Conservation (phyloP, 2,113 vertebrate species). For the Pollachius pollachius region DNA sequence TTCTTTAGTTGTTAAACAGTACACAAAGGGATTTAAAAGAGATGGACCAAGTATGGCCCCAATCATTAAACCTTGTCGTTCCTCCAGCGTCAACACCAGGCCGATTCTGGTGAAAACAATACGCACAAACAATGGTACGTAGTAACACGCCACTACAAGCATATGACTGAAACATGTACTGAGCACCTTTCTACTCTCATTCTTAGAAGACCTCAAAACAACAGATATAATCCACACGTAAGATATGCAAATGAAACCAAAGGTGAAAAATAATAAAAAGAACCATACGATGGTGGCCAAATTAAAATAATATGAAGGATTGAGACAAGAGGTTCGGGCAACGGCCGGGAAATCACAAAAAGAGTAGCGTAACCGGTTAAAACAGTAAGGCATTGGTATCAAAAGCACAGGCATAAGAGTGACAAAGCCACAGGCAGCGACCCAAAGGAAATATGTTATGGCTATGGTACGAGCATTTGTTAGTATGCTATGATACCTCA, state of each 20-base stretch:
- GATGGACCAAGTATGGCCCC: constrained; percentile 27
- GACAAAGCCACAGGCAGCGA: constrained; percentile 21
- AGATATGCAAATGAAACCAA: constrained; percentile 36
- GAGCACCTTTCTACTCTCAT: constrained; percentile 41
- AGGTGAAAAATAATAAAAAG: constrained; percentile 37
- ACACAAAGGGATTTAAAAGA: constrained; percentile 53
- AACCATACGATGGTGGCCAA: constrained; percentile 12
- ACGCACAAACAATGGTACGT: constrained; percentile 21
- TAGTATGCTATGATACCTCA: constrained; percentile 37
- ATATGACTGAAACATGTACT: constrained; percentile 46
- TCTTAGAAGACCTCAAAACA: neutral
- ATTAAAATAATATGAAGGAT: constrained; percentile 38
- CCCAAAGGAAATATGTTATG: constrained; percentile 22
- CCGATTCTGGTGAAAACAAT: constrained; percentile 40
- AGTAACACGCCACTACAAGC: constrained; percentile 45
- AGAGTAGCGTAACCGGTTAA: constrained; percentile 19
- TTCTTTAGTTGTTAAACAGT: constrained; percentile 41
- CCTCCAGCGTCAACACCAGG: constrained; percentile 31
- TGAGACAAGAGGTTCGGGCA: constrained; percentile 35
- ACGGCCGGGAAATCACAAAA: constrained; percentile 45
- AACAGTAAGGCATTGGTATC: constrained; percentile 33
- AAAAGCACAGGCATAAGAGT: constrained; percentile 9
- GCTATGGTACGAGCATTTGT: constrained; percentile 27
- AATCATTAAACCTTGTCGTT: constrained; percentile 25
- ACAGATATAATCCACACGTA: constrained; percentile 28